Percentiles rank a stretch among this genome's conserved stretches.
phyloP scores from a whole-genome alignment of 2,888 invertebrate species.

The Drosophila sordidula region DNA sequence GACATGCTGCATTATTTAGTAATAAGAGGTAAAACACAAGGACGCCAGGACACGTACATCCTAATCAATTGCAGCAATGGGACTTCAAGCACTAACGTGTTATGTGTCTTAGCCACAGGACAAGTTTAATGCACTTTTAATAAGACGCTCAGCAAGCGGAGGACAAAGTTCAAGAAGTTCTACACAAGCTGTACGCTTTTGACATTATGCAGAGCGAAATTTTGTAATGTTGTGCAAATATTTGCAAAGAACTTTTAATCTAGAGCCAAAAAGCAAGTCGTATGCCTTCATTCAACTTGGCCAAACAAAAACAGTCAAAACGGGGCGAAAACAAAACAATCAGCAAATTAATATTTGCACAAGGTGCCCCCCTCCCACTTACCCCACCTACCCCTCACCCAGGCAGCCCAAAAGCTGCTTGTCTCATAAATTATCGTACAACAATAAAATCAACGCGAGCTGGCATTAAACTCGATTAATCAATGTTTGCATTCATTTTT shows the following conservation, averaged over 20 bases:
- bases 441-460: slow-evolving; percentile 65
- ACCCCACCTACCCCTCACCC: background rate
- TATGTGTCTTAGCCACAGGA: slow-evolving; percentile 27
- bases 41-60: slow-evolving; percentile 58
- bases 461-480: slow-evolving; percentile 77
- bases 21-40: slow-evolving; percentile 53
- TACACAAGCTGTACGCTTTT: background rate
- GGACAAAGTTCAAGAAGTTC: slow-evolving; percentile 8
- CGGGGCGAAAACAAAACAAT: slow-evolving; percentile 52
- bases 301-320: slow-evolving; percentile 29
- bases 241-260: slow-evolving; percentile 55
- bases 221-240: slow-evolving; percentile 57
- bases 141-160: slow-evolving; percentile 47
- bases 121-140: slow-evolving; percentile 83
- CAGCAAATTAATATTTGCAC: slow-evolving; percentile 78
- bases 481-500: slow-evolving; percentile 74
- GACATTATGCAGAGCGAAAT: slow-evolving; percentile 7
- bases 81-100: slow-evolving; percentile 48
- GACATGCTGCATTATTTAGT: slow-evolving; percentile 73
- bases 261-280: slow-evolving; percentile 1
- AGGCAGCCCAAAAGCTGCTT: slow-evolving; percentile 5
- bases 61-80: slow-evolving; percentile 76
- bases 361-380: slow-evolving; percentile 10
- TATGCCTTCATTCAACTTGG: slow-evolving; percentile 13
- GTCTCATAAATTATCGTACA: slow-evolving; percentile 67